phyloP scores from a whole-genome alignment of 2,797 vertebrate species.

The Danionella dracula region DNA sequence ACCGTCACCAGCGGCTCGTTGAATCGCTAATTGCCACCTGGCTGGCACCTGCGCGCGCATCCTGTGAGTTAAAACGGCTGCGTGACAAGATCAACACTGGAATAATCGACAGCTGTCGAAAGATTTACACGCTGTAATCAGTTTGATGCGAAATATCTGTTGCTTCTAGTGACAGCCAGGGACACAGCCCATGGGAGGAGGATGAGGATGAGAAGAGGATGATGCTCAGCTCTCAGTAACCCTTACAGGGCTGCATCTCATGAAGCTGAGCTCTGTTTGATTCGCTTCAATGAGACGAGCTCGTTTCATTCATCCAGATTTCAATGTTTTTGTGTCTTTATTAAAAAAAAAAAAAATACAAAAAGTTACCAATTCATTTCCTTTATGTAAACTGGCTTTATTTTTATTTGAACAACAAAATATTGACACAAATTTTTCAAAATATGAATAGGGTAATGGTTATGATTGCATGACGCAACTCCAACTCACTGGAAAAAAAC shows the following conservation, averaged over 20 bases:
- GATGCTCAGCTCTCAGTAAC: slow-evolving; percentile 16
- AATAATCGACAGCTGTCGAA: background rate
- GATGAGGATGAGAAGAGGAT: slow-evolving; percentile 11
- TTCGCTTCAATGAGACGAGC: too few species aligned
- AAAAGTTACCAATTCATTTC: too few species aligned
- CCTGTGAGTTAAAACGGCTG: slow-evolving; percentile 46
- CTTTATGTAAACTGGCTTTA: too few species aligned
- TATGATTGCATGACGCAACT: too few species aligned
- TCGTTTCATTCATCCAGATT: too few species aligned
- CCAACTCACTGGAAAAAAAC: too few species aligned
- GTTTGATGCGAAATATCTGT: slow-evolving; percentile 61
- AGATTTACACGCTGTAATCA: slow-evolving; percentile 39
- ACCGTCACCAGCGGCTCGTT: background rate
- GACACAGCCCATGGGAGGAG: slow-evolving; percentile 49
- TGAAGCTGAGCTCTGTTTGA: background rate
- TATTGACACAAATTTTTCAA: too few species aligned
- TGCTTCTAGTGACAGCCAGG: slow-evolving; percentile 56
- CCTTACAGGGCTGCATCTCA: slow-evolving; percentile 5
- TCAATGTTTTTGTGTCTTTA: too few species aligned
- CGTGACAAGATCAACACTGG: background rate
- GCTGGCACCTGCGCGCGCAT: slow-evolving; percentile 21
- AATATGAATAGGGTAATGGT: too few species aligned
- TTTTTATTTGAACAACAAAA: too few species aligned
- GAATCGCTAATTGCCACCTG: background rate
- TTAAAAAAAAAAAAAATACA: too few species aligned